Percentiles rank a stretch among this genome's conserved stretches.
phyloP scores from a whole-genome alignment of 2,113 vertebrate species.

The Microcebus griseorufus region DNA sequence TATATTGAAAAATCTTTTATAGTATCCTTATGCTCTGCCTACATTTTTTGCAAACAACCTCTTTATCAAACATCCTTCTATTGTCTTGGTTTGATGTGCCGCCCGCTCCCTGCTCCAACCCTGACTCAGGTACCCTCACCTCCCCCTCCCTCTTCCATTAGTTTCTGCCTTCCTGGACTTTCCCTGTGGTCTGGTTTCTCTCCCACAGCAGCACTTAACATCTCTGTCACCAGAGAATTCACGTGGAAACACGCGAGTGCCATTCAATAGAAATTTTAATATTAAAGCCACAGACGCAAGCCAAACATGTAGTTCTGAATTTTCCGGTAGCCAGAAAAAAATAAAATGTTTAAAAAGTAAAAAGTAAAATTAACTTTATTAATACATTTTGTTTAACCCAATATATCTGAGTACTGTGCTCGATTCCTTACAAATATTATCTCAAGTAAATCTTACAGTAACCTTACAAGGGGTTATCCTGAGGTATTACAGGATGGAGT shows the following conservation, averaged over 20 bases:
- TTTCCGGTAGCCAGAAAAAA: neutral
- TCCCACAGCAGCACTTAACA: rapidly evolving
- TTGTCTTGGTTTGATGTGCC: neutral
- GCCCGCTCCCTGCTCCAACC: neutral
- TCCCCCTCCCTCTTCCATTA: neutral
- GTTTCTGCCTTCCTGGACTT: neutral
- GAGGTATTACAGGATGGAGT: neutral
- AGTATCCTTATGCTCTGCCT: neutral
- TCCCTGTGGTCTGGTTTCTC: neutral
- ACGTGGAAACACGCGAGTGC: neutral
- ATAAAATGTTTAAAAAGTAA: neutral
- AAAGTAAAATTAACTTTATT: neutral
- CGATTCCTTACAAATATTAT: neutral
- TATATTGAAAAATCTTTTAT: neutral
- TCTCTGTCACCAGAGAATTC: neutral
- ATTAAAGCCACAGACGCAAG: neutral
- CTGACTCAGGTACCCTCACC: neutral
- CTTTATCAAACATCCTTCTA: neutral
- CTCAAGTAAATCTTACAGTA: neutral
- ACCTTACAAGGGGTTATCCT: neutral
- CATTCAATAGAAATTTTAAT: neutral
- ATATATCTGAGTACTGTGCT: neutral
- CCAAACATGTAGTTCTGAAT: neutral
- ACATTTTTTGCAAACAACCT: neutral
- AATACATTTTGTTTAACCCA: neutral